Percentiles rank a stretch among this genome's conserved stretches.
phyloP scores from a whole-genome alignment of 2,113 vertebrate genomes.

The Pteropus alecto region DNA sequence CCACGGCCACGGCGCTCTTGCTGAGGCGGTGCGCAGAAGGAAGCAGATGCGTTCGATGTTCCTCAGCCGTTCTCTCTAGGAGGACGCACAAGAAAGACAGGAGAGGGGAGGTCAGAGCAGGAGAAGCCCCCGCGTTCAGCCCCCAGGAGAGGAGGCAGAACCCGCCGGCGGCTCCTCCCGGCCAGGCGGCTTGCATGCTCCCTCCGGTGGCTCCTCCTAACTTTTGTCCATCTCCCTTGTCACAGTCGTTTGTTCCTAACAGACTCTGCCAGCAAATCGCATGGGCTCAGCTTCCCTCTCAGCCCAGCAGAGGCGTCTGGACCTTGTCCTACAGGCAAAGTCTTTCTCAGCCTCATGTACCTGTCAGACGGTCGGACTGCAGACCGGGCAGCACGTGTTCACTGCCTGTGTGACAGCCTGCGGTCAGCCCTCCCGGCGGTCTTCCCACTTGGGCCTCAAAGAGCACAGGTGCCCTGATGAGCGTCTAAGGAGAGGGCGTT shows the following conservation, averaged over 20 bases:
- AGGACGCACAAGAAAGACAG: constrained; percentile 7
- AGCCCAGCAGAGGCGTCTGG: neutral
- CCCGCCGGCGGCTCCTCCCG: neutral
- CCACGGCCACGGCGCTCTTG: neutral
- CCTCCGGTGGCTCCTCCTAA: neutral
- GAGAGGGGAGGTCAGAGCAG: neutral
- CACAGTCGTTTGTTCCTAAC: neutral
- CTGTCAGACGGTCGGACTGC: neutral
- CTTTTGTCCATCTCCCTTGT: neutral
- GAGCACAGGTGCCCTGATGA: neutral
- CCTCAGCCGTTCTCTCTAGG: constrained; percentile 94
- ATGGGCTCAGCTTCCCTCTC: neutral
- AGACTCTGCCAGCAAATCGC: neutral
- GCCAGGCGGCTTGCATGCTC: fast-evolving
- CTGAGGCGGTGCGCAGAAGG: constrained; percentile 92
- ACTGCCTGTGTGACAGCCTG: neutral
- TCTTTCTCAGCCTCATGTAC: neutral
- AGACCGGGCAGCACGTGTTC: fast-evolving
- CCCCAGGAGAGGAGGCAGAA: neutral
- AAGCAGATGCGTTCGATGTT: constrained; percentile 99
- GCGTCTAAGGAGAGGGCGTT: neutral
- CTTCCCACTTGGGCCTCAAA: neutral
- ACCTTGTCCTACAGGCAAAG: no score
- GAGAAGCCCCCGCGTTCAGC: neutral
- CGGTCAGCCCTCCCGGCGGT: neutral